Percentiles rank a stretch among this genome's conserved stretches.
Evolutionary conservation across 2,888 invertebrate species (phyloP).

Genomic region (Ornithoptera priamus): DNA sequence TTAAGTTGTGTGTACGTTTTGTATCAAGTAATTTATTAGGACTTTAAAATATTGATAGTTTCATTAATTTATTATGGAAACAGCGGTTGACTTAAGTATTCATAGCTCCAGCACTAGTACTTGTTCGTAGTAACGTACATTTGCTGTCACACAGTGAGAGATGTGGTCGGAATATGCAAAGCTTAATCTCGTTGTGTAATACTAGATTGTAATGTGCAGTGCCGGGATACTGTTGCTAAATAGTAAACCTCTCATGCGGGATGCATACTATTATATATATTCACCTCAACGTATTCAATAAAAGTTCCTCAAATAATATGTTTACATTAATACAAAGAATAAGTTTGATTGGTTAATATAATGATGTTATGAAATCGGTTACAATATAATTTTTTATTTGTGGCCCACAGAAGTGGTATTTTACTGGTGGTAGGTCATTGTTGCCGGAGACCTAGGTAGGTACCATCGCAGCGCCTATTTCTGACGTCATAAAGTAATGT

Average conservation of each 20-base stretch:
- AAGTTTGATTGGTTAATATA: too few relatives aligned
- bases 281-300: background rate
- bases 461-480: too few relatives aligned
- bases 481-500: too few relatives aligned
- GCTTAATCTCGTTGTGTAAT: constrained; percentile 56
- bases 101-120: constrained; percentile 20
- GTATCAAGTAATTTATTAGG: too few relatives aligned
- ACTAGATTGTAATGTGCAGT: constrained; percentile 44
- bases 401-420: too few relatives aligned
- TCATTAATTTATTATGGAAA: background rate
- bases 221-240: constrained; percentile 36
- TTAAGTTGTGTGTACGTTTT: too few relatives aligned
- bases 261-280: constrained; percentile 2
- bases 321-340: too few relatives aligned
- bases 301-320: too few relatives aligned
- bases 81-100: constrained; percentile 21
- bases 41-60: background rate
- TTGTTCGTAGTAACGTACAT: constrained; percentile 30
- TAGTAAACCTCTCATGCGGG: constrained; percentile 20
- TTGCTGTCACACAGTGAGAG: constrained; percentile 25
- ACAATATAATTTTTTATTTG: too few relatives aligned
- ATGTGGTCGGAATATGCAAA: constrained; percentile 54
- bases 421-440: too few relatives aligned
- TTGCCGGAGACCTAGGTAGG: too few relatives aligned
- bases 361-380: too few relatives aligned